These are phyloP conservation scores for Clarias laeviceps DNA, from an alignment of 2,797 vertebrate species.

Conservation along the genomic window DNA sequence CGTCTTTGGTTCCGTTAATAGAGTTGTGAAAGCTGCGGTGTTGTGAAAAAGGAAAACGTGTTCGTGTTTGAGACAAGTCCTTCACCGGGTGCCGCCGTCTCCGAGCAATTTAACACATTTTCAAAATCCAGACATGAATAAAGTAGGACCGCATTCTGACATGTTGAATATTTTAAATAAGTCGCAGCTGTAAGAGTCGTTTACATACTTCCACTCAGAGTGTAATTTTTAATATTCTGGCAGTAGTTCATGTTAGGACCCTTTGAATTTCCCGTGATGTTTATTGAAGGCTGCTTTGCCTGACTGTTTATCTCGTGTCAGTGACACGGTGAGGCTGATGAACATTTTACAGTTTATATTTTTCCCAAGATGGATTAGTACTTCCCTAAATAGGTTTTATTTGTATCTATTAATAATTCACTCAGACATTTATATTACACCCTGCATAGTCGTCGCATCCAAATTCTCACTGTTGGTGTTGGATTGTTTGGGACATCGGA, in stretches of 20 bases:
- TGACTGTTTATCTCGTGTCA: not conserved
- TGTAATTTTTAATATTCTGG: not conserved
- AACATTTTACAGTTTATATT: not conserved
- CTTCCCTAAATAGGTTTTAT: conserved; percentile 1
- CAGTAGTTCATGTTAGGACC: not conserved
- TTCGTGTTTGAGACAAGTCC: not conserved
- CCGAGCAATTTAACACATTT: not conserved
- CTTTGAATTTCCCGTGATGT: not conserved
- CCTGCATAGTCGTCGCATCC: not conserved
- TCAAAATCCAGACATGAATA: not conserved
- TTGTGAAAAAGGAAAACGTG: conserved; percentile 26
- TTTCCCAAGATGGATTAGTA: conserved; percentile 14
- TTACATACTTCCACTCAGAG: not conserved
- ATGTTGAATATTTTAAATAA: not conserved
- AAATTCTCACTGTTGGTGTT: not conserved
- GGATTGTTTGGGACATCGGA: not conserved
- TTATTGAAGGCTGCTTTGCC: not conserved
- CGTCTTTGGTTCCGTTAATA: conserved; percentile 16
- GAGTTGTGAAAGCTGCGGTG: not conserved
- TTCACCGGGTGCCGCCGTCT: not conserved
- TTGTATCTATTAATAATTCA: conserved; percentile 15
- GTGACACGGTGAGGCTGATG: not conserved
- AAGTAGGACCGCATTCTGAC: not conserved
- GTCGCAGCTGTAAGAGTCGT: not conserved
- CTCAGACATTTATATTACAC: not conserved